Conservation (phyloP, 2,888 invertebrate species). For the Ramazzottius varieornatus region DNA sequence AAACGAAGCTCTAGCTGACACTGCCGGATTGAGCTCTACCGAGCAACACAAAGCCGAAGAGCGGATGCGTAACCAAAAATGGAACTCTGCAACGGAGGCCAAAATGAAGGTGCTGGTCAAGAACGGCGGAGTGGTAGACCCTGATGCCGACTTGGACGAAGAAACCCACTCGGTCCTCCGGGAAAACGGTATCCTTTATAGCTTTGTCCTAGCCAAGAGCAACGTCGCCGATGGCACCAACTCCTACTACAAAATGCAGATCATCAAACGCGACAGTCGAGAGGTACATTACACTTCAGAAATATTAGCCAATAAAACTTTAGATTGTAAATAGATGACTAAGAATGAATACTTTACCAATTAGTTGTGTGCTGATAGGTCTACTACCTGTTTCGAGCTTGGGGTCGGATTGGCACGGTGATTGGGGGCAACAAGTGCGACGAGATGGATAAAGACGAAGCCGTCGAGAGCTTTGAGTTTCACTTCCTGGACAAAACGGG, state of each 20-base stretch:
- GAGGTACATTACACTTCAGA: too few relatives aligned
- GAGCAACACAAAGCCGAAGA: background rate
- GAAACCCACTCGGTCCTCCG: slow-evolving; percentile 12
- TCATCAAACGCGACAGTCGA: slow-evolving; percentile 42
- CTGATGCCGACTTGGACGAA: slow-evolving; percentile 32
- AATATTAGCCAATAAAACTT: too few relatives aligned
- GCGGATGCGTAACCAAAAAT: too few relatives aligned
- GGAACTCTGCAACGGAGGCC: too few relatives aligned
- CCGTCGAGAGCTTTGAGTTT: slow-evolving; percentile 34
- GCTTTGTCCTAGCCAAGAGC: slow-evolving; percentile 10
- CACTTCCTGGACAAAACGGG: slow-evolving; percentile 52
- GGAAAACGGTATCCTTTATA: slow-evolving; percentile 10
- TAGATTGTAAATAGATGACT: too few relatives aligned
- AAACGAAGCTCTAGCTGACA: background rate
- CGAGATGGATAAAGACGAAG: slow-evolving; percentile 28
- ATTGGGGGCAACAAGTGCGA: slow-evolving; percentile 49
- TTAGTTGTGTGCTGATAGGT: too few relatives aligned
- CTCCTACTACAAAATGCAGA: slow-evolving; percentile 76
- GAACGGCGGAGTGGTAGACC: slow-evolving; percentile 70
- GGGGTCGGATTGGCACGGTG: slow-evolving; percentile 88
- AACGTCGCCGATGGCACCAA: slow-evolving; percentile 45
- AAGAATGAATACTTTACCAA: too few relatives aligned
- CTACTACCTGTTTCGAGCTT: slow-evolving; percentile 59
- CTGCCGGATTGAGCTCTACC: background rate
- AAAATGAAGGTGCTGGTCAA: slow-evolving; percentile 46